phyloP scores from a whole-genome alignment of 2,888 invertebrate genomes.

The Amphipyra tragopoginis region DNA sequence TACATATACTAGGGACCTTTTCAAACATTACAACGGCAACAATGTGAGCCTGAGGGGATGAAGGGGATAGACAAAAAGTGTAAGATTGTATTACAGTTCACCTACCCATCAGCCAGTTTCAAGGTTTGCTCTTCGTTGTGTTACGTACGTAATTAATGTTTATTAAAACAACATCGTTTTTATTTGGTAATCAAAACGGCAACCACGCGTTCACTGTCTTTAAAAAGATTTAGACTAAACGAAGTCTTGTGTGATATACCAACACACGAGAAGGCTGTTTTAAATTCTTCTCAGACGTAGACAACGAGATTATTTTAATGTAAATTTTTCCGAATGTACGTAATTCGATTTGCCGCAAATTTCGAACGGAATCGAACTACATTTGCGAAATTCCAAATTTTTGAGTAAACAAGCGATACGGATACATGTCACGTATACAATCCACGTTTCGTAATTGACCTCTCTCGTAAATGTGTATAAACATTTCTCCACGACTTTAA shows the following conservation, averaged over 20 bases:
- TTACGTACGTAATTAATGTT: no score
- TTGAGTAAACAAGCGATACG: not conserved
- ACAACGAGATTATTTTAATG: slow-evolving; percentile 19
- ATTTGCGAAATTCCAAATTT: not conserved
- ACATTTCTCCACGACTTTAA: slow-evolving; percentile 30
- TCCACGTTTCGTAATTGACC: slow-evolving; percentile 38
- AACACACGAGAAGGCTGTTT: not conserved
- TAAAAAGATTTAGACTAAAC: not conserved
- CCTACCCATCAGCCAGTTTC: no score
- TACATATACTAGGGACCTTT: no score
- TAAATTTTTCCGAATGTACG: slow-evolving; percentile 7
- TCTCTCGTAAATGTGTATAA: slow-evolving; percentile 35
- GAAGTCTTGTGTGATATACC: not conserved
- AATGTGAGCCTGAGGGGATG: no score
- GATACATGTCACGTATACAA: slow-evolving; percentile 23
- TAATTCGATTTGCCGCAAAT: slow-evolving; percentile 20
- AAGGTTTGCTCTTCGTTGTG: no score
- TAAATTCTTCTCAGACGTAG: slow-evolving; percentile 14
- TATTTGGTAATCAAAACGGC: no score
- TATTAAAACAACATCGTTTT: no score
- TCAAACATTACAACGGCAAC: no score
- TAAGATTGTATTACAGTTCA: no score
- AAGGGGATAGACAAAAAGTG: no score
- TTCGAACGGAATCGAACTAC: slow-evolving; percentile 7
- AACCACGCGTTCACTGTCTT: not conserved